A percentile compares a stretch with the other conserved stretches of the same genome.
Evolutionary conservation across 2,113 vertebrate species (phyloP).

Genomic region (Melospiza melodia): DNA sequence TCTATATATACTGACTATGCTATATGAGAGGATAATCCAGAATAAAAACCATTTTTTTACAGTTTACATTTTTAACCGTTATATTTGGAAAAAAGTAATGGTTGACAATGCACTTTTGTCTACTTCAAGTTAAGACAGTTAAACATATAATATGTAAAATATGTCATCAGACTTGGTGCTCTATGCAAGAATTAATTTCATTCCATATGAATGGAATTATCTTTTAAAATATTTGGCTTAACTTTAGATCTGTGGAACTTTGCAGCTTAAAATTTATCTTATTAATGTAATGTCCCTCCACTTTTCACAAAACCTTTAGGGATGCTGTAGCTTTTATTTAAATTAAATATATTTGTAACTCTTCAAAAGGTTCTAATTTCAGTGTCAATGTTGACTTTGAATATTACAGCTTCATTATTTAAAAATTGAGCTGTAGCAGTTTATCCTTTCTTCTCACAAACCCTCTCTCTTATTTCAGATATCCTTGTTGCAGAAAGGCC

Average conservation of each 20-base stretch:
- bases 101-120: not conserved
- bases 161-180: not conserved
- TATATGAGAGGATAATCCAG: not conserved
- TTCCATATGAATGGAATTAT: not conserved
- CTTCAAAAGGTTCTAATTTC: not conserved
- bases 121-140: not conserved
- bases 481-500: not conserved
- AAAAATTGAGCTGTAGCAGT: not conserved
- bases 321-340: not conserved
- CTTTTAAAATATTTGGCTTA: not conserved
- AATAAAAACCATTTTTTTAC: not conserved
- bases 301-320: not conserved
- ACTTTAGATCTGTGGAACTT: not conserved
- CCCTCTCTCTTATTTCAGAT: not conserved
- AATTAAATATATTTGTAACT: not conserved
- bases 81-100: not conserved
- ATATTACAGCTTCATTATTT: not conserved
- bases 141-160: not conserved
- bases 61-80: not conserved
- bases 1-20: not conserved
- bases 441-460: not conserved
- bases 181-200: not conserved
- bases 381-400: not conserved
- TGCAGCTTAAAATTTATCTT: not conserved
- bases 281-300: not conserved